These are phyloP conservation scores for Alloplasta piceator DNA, from an alignment of 2,888 invertebrate species.

Conservation along the genomic window DNA sequence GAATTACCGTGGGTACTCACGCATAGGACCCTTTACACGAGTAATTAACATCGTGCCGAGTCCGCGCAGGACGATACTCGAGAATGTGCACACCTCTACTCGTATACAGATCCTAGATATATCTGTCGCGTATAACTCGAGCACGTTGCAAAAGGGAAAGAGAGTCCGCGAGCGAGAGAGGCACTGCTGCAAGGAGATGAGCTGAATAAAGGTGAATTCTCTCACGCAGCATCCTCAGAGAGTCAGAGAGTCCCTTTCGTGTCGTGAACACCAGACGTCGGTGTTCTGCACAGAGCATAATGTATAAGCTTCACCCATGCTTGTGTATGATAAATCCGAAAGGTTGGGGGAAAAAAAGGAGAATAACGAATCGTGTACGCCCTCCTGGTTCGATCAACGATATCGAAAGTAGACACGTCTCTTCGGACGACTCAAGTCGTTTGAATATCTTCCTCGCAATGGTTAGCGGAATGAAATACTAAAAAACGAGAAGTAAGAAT, in stretches of 20 bases:
- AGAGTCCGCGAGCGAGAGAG: not conserved
- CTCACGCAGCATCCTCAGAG: constrained; percentile 64
- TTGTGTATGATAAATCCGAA: constrained; percentile 47
- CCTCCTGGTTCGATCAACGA: constrained; percentile 75
- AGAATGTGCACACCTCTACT: constrained; percentile 44
- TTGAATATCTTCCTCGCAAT: constrained; percentile 34
- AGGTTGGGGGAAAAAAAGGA: constrained; percentile 16
- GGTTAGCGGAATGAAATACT: not conserved
- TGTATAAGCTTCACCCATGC: constrained; percentile 3
- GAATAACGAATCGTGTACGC: constrained; percentile 63
- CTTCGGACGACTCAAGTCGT: constrained; percentile 60
- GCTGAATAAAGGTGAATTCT: constrained; percentile 62
- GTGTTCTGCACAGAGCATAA: not conserved
- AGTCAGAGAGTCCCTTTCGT: constrained; percentile 45
- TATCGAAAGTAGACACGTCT: constrained; percentile 81
- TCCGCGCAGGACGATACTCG: constrained; percentile 36
- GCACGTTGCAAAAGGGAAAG: constrained; percentile 41
- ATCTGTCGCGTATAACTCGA: constrained; percentile 62
- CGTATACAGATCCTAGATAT: constrained; percentile 63
- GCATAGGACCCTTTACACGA: constrained; percentile 53
- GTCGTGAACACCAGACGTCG: constrained; percentile 38
- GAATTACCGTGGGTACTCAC: constrained; percentile 55
- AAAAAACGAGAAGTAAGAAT: constrained; percentile 30
- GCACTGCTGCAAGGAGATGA: constrained; percentile 21
- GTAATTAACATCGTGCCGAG: constrained; percentile 59